Percentiles rank a stretch among this genome's conserved stretches.
These are phyloP conservation scores for Sinosuthora webbiana DNA, from an alignment of 2,113 vertebrate genomes.

Conservation along the genomic window DNA sequence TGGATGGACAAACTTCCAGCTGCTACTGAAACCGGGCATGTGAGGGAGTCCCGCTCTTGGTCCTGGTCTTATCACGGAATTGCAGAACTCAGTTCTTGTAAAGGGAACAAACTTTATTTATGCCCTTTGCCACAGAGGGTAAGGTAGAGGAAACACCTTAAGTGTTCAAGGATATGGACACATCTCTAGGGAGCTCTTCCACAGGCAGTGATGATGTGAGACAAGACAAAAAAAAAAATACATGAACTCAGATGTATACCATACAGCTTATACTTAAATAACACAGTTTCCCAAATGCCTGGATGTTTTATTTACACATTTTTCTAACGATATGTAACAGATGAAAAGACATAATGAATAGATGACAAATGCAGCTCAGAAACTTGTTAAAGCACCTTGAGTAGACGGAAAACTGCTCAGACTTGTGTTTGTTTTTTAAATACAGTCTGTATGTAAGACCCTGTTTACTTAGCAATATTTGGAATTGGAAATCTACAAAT, in stretches of 20 bases:
- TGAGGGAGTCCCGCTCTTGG: neutral
- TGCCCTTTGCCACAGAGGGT: neutral
- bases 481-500: neutral
- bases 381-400: neutral
- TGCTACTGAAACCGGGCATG: neutral
- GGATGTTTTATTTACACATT: neutral
- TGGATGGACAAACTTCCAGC: neutral
- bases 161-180: neutral
- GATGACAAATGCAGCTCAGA: conserved; percentile 33
- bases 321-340: neutral
- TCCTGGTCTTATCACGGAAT: neutral
- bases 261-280: neutral
- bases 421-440: neutral
- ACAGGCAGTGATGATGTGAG: neutral
- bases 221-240: neutral
- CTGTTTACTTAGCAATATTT: neutral
- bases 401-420: neutral
- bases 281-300: neutral
- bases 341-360: neutral
- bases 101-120: neutral
- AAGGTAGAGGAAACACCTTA: neutral
- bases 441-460: neutral
- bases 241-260: neutral
- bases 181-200: neutral
- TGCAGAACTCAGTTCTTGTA: neutral